Conservation (phyloP, 64 coral and sea anemone species). For the Anthopleura sola region DNA sequence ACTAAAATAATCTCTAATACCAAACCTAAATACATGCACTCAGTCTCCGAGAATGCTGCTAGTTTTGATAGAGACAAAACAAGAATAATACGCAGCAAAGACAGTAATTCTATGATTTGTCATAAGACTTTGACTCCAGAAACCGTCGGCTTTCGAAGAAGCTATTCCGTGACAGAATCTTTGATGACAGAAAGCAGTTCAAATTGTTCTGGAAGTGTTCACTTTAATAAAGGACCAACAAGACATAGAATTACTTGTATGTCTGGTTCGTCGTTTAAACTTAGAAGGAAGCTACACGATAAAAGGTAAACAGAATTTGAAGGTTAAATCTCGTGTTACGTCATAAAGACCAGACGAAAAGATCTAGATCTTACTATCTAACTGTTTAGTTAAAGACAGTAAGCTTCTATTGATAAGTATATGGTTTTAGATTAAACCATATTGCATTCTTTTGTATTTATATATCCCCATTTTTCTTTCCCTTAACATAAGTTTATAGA, state of each 20-base stretch:
- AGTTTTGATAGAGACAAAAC: background rate
- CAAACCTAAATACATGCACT: conserved; percentile 38
- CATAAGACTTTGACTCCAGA: conserved; percentile 10
- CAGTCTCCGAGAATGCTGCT: conserved; percentile 41
- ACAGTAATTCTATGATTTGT: background rate
- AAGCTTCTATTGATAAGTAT: no score
- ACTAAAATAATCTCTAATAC: background rate
- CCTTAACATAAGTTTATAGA: background rate
- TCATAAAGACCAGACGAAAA: background rate
- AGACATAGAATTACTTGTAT: conserved; percentile 49
- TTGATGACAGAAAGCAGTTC: conserved; percentile 17
- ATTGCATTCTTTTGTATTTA: no score
- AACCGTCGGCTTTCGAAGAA: conserved; percentile 21
- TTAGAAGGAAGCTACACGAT: conserved; percentile 58
- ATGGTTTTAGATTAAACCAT: no score
- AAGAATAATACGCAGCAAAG: background rate
- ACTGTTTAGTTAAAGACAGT: no score
- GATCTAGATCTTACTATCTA: no score
- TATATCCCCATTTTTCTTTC: background rate
- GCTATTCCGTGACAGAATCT: conserved; percentile 67
- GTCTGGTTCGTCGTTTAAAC: conserved; percentile 57
- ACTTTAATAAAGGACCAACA: conserved; percentile 10
- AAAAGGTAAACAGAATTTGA: conserved; percentile 59
- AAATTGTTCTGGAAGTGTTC: conserved; percentile 14
- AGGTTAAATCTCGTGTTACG: background rate